Percentiles rank a stretch among this genome's conserved stretches.
Evolutionary conservation across 1,140 invertebrate species (phyloP).

Genomic region (Goniozus legneri): DNA sequence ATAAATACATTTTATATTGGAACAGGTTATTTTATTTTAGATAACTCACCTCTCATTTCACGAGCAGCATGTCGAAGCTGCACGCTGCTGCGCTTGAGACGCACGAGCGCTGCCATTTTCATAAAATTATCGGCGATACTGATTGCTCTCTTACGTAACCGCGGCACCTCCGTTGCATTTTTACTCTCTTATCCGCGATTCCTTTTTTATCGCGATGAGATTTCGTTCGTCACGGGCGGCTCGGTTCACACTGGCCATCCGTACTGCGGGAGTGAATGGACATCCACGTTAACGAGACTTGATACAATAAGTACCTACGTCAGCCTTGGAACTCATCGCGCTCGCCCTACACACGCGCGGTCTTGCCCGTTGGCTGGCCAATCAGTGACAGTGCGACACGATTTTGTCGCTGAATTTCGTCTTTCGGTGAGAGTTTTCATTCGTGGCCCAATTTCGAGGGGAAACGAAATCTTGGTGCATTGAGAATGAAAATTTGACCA

Average conservation of each 20-base stretch:
- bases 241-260: constrained; percentile 27
- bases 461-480: too few species aligned
- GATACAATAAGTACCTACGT: constrained; percentile 55
- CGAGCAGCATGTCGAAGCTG: constrained; percentile 58
- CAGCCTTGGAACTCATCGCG: constrained; percentile 42
- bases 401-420: too few species aligned
- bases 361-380: too few species aligned
- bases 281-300: constrained; percentile 52
- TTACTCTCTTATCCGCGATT: too few species aligned
- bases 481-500: too few species aligned
- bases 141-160: too few species aligned
- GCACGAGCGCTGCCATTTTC: constrained; percentile 47
- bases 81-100: constrained; percentile 57
- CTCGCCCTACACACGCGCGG: constrained; percentile 23
- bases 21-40: background rate
- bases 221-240: constrained; percentile 25
- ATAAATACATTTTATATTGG: too few species aligned
- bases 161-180: background rate
- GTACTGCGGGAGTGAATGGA: constrained; percentile 46
- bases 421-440: too few species aligned
- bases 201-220: constrained; percentile 4
- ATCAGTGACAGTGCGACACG: too few species aligned
- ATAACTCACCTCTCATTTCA: constrained; percentile 54
- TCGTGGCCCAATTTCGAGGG: too few species aligned
- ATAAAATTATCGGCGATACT: too few species aligned